Evolutionary conservation across 2,113 vertebrate species (phyloP), one percentile per base, ranked within the genome.

Genomic region (Telmatochromis sp.): DNA sequence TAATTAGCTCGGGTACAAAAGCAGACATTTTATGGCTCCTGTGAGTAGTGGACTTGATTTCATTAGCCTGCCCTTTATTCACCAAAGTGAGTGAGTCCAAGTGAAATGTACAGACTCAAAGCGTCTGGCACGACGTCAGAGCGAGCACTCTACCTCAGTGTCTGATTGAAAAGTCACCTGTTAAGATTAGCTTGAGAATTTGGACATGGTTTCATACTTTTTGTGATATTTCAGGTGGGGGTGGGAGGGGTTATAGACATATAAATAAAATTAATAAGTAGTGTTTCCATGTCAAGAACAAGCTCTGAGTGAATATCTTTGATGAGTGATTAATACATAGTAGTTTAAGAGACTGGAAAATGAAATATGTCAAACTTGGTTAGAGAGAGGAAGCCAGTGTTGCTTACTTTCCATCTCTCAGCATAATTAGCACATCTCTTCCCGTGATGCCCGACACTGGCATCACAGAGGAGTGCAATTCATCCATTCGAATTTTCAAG

Each of bases 1-100:
- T 94, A 95, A 96, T 96, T 96, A 95, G 94, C 90, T 75, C 9
- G 2, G 26, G 85, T 91, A 95, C 93, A 95, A 96, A 96, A 92
- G 94, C 80, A 60, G 92, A 93, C 93, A 51, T 89, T 90, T 93
- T 92, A 89, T 90, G 80, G 92, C 91, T 90, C 84, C 91, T 84
- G 88, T 89, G 93, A 91, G 93, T 89, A 63, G 81, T 53, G 42
- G 84, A 86, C 86, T 93, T 92, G 88, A 94, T 94, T 96, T 93
- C 84, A 94, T 96, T 96, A 95, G 90, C 88, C 84, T 53, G 86
- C 54, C 88, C 85, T 90, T 91, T 88, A 86, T 94, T 90, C 85
- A 84, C 84, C 35, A 42, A 17, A 88, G 80, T 84, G 60, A 89
- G 79, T 57, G 82, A 89, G 84, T 88, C 87, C 86, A 70, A 89